Evolutionary conservation across 2,888 invertebrate species (phyloP).

Genomic region (Physocephala rufipes): DNA sequence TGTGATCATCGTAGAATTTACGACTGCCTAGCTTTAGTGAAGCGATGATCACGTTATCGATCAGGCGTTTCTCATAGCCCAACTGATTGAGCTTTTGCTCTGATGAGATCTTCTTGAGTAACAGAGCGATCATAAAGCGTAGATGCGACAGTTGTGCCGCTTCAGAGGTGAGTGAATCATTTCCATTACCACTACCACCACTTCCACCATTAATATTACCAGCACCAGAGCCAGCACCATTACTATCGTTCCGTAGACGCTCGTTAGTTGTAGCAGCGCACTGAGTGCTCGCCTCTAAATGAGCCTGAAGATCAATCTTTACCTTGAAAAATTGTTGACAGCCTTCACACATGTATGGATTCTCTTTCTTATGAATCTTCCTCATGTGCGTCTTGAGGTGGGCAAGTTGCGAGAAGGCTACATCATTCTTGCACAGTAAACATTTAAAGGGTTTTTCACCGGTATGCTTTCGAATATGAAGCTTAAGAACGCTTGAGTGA

Average conservation of each 20-base stretch:
- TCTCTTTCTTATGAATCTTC: conserved; percentile 81
- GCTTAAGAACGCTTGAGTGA: conserved; percentile 84
- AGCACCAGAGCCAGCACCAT: no score
- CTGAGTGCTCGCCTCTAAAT: conserved; percentile 68
- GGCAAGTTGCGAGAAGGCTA: conserved; percentile 82
- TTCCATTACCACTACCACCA: conserved; percentile 43
- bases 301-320: conserved; percentile 77
- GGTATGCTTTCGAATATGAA: conserved; percentile 84
- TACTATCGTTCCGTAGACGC: neutral
- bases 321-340: conserved; percentile 80
- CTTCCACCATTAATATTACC: neutral
- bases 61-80: conserved; percentile 77
- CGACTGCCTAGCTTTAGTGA: conserved; percentile 80
- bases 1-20: conserved; percentile 71
- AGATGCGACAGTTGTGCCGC: conserved; percentile 75
- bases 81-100: conserved; percentile 79
- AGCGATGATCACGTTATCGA: conserved; percentile 83
- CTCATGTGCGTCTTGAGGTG: conserved; percentile 90
- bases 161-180: conserved; percentile 43
- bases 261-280: conserved; percentile 16
- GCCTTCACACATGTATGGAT: conserved; percentile 79
- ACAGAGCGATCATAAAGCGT: conserved; percentile 81
- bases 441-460: conserved; percentile 86
- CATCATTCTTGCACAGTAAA: conserved; percentile 71
- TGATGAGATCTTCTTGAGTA: conserved; percentile 85